Conservation (phyloP, 2,113 vertebrate genomes). For the Platichthys flesus region DNA sequence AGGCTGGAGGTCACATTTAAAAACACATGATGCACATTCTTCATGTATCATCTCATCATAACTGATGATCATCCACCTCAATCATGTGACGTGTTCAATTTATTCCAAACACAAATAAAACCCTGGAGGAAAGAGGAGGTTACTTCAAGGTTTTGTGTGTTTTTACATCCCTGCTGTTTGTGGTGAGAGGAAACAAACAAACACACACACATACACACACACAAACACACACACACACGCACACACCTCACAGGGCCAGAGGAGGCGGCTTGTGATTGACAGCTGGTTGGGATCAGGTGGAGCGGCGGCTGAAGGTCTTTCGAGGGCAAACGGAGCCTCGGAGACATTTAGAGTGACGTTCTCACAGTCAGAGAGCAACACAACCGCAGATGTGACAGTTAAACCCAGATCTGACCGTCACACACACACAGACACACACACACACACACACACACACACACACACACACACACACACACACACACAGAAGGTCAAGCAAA, state of each 20-base stretch:
- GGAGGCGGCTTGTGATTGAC: constrained; percentile 39
- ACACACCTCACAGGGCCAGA: neutral
- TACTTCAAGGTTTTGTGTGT: no score
- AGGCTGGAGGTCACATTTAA: no score
- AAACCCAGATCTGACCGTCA: constrained; percentile 21
- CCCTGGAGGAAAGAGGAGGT: no score
- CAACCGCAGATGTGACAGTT: constrained; percentile 48
- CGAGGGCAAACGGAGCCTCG: constrained; percentile 34
- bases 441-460: neutral
- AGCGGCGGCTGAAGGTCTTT: constrained; percentile 35
- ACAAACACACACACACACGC: constrained; percentile 16
- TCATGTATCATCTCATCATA: no score
- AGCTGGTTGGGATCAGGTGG: constrained; percentile 54
- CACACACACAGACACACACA: constrained; percentile 24
- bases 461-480: constrained; percentile 21
- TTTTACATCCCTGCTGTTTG: no score
- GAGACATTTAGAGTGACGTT: constrained; percentile 40
- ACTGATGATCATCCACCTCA: no score
- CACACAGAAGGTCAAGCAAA: neutral
- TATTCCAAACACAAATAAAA: no score
- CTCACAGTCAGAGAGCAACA: constrained; percentile 7
- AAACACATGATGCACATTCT: no score
- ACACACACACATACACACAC: constrained; percentile 3
- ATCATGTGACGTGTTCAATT: no score
- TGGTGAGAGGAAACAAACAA: neutral